A percentile compares a stretch with the other conserved stretches of the same genome.
These are phyloP conservation scores for Emydocephalus ijimae DNA, from an alignment of 2,113 vertebrate species.

Conservation along the genomic window DNA sequence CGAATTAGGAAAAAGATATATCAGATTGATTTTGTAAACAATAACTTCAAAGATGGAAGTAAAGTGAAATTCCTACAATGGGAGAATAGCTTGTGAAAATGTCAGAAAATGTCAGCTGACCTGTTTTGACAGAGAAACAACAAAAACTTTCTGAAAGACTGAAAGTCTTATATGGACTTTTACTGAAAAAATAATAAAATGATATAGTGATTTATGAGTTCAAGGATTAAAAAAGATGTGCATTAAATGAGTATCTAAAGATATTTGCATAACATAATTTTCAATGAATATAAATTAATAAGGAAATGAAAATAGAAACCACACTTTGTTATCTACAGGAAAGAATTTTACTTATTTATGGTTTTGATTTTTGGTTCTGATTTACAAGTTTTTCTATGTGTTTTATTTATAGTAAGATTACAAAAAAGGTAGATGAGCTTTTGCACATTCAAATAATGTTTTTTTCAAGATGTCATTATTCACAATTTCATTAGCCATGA, in stretches of 20 bases:
- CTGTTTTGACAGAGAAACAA: not conserved
- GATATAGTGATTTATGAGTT: not conserved
- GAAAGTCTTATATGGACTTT: not conserved
- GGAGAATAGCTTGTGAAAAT: not conserved
- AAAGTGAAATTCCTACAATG: not conserved
- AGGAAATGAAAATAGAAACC: not conserved
- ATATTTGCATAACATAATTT: not conserved
- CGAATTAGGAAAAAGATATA: not conserved
- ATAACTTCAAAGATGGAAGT: not conserved
- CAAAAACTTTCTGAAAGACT: not conserved
- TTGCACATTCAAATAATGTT: not conserved
- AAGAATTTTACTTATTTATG: not conserved
- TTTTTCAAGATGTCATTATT: not conserved
- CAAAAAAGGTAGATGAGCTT: not conserved
- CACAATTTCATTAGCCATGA: not conserved
- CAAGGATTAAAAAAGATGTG: not conserved
- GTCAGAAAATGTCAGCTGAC: not conserved
- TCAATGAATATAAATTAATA: not conserved
- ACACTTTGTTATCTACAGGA: not conserved
- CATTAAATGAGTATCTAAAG: not conserved
- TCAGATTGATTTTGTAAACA: not conserved
- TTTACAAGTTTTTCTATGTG: not conserved
- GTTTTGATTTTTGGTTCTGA: not conserved
- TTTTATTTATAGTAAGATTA: not conserved
- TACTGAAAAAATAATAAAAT: not conserved